These are phyloP conservation scores for Rhinoptilus africanus DNA, from an alignment of 2,113 vertebrate genomes.

Conservation along the genomic window DNA sequence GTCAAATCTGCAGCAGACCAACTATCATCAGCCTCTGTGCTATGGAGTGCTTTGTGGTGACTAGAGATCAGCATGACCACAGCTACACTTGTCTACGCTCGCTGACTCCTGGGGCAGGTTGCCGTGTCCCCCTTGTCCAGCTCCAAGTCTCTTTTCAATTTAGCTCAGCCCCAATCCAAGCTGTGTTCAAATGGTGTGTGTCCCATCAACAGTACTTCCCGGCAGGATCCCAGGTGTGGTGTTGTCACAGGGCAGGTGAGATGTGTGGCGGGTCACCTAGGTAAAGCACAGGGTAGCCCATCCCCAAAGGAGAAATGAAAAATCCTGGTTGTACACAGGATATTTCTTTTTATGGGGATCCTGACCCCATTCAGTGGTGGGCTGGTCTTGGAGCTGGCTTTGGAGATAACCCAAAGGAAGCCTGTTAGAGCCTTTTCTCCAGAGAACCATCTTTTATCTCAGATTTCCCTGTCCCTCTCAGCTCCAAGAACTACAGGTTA, in stretches of 20 bases:
- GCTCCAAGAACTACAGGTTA: neutral
- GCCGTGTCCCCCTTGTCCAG: neutral
- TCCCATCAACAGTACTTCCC: neutral
- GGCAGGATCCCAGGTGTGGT: accelerated
- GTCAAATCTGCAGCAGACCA: neutral
- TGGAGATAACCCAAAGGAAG: neutral
- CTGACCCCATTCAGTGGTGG: neutral
- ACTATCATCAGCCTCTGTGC: neutral
- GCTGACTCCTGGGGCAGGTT: neutral
- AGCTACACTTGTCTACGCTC: accelerated
- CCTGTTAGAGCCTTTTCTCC: neutral
- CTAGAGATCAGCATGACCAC: neutral
- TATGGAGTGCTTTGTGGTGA: neutral
- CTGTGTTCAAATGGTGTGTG: neutral
- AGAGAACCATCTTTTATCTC: neutral
- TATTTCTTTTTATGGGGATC: neutral
- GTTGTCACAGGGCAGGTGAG: neutral
- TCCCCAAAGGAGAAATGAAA: neutral
- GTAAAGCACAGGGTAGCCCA: neutral
- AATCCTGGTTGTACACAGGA: accelerated
- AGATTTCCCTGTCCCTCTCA: neutral
- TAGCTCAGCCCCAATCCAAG: neutral
- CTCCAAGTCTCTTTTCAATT: neutral
- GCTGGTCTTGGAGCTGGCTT: neutral
- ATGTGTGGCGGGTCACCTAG: neutral